These are phyloP conservation scores for Rutpela maculata DNA, from an alignment of 2,888 invertebrate genomes.

Conservation along the genomic window DNA sequence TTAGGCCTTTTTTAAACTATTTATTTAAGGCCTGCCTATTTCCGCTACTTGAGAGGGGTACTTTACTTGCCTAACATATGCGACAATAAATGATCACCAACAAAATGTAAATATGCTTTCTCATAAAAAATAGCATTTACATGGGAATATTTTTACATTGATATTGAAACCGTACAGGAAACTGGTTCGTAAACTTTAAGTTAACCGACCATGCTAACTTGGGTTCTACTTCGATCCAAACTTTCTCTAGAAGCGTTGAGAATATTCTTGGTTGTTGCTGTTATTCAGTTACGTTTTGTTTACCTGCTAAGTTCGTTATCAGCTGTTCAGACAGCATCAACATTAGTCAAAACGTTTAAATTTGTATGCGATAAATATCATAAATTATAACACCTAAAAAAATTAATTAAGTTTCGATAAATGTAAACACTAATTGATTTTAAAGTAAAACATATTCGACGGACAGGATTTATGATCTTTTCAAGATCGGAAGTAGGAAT, in stretches of 20 bases:
- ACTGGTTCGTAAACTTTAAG: background rate
- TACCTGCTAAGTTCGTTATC: constrained; percentile 39
- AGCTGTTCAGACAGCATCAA: constrained; percentile 34
- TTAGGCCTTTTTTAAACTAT: no score
- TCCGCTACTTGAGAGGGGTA: no score
- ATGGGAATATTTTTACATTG: no score
- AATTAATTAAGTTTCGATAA: background rate
- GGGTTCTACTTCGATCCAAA: constrained; percentile 39
- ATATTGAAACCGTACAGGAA: no score
- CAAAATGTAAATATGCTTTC: no score
- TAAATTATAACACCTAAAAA: background rate
- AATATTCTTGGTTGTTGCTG: constrained; percentile 30
- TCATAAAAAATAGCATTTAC: no score
- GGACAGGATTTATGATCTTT: background rate
- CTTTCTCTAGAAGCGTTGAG: constrained; percentile 50
- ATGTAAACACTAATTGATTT: background rate
- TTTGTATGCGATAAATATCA: background rate
- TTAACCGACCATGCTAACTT: constrained; percentile 42
- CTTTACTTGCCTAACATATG: no score
- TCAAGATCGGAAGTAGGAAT: constrained; percentile 4
- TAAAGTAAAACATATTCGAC: background rate
- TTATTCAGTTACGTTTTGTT: constrained; percentile 33
- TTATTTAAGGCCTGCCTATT: no score
- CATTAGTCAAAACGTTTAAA: constrained; percentile 12
- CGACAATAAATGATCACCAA: no score